These are phyloP conservation scores for Nudaria mundana DNA, from an alignment of 2,888 invertebrate species.

Conservation along the genomic window DNA sequence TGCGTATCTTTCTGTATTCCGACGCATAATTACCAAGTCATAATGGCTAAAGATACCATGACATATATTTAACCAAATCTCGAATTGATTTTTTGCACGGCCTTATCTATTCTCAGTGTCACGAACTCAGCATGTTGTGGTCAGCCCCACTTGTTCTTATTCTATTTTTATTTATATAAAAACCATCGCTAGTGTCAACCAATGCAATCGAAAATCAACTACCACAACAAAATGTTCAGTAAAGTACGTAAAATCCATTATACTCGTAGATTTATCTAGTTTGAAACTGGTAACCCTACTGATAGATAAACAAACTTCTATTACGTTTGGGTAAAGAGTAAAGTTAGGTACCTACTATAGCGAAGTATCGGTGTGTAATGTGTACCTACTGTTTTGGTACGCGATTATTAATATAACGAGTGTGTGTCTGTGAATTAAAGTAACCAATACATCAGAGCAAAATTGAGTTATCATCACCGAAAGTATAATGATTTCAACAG, in stretches of 20 bases:
- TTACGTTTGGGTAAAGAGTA: no score
- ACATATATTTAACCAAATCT: slow-evolving; percentile 61
- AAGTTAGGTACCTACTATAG: no score
- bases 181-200: slow-evolving; percentile 49
- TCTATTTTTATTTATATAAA: slow-evolving; percentile 62
- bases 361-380: no score
- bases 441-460: no score
- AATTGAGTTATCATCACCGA: no score
- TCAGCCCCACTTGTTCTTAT: slow-evolving; percentile 66
- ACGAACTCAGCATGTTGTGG: slow-evolving; percentile 53
- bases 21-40: slow-evolving; percentile 20
- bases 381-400: no score
- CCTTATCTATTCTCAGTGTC: slow-evolving; percentile 63
- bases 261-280: no score
- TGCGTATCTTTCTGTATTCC: slow-evolving; percentile 5
- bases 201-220: slow-evolving; percentile 59
- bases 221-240: slow-evolving; percentile 63
- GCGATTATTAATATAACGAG: no score
- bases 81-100: slow-evolving; percentile 54
- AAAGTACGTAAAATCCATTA: slow-evolving; percentile 52
- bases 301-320: no score
- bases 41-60: slow-evolving; percentile 61
- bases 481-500: no score
- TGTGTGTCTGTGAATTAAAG: no score
- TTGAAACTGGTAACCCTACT: no score